Conservation (phyloP, 2,113 vertebrate species). For the Blennius ocellaris region DNA sequence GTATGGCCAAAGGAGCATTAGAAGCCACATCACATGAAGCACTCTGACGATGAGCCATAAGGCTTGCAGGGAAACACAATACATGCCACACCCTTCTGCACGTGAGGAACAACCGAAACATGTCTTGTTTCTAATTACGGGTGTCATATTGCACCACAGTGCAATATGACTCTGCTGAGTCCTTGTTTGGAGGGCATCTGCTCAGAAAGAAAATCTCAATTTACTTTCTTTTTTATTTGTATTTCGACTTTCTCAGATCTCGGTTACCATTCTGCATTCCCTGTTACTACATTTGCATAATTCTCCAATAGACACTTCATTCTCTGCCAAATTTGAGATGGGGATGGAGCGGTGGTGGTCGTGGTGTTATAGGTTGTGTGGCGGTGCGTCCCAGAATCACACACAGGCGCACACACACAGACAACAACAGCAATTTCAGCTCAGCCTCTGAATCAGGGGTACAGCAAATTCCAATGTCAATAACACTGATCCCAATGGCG, state of each 20-base stretch:
- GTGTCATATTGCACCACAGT: conserved; percentile 47
- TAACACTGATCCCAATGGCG: conserved; percentile 75
- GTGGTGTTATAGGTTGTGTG: too few relatives aligned
- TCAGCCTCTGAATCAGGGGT: conserved; percentile 59
- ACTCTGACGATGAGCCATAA: conserved; percentile 1
- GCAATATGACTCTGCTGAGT: conserved; percentile 3
- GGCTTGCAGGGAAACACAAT: conserved; percentile 34
- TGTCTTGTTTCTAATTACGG: conserved; percentile 52
- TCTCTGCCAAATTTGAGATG: conserved; percentile 65
- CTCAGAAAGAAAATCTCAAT: conserved; percentile 43
- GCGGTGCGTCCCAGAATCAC: background rate
- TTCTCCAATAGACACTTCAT: conserved; percentile 75
- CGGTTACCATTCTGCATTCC: conserved; percentile 55
- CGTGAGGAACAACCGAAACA: conserved; percentile 38
- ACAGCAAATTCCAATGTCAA: conserved; percentile 76
- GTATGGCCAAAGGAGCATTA: conserved; percentile 17
- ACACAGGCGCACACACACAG: conserved; percentile 7
- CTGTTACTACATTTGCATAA: conserved; percentile 69
- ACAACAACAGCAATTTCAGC: conserved; percentile 67
- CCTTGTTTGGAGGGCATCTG: conserved; percentile 53
- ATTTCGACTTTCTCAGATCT: conserved; percentile 62
- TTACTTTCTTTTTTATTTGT: conserved; percentile 49
- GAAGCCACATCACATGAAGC: conserved; percentile 28
- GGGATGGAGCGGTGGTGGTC: background rate
- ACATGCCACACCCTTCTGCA: conserved; percentile 27